Base-by-base conservation (phyloP, 1,140 invertebrate species). In the Brachionus sp. region DNA sequence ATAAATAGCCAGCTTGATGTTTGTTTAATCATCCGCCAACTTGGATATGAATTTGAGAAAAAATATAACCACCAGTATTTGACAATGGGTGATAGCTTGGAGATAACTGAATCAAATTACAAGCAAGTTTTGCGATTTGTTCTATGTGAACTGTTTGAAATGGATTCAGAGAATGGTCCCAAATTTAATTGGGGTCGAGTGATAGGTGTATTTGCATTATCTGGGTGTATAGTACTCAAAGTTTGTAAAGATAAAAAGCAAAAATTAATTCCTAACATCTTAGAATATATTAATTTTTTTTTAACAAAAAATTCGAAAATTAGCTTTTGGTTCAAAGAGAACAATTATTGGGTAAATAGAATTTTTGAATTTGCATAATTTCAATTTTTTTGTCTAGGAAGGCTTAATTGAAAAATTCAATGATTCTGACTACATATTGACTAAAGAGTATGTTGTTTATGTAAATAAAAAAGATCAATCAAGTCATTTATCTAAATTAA, bases 301-400 rank as follows among this genome's bases (percentile, higher is more conserved):
- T 12, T 75, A 12, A 75, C 42, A 9, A 75, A 44, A 23, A 23
- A 75, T 23, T 23, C 19, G 1, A 50, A 46, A 46, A 44, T 75
- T 42, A 3, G 16, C 23, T 3, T 12, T 25, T 75, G 70, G 70
- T 75, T 75, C 16, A n/a, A 75, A 12, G n/a, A 75, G 23, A 75
- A 75, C 16, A 75, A 75, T 7, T 75, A n/a, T 29, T 75, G 70
- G 70, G 66, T 70, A 68, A 68, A n/a, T 68, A n/a, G 12, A 46
- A 37, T 2, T 39, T 13, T 37, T 13, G 13, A 42, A 4, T 70
- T 35, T 10, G 10, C 1, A 23, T n/a, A 12, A 39, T 19, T n/a
- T 42, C 37, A 42, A 70, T 37, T 35, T 64, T 29, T 64, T 29
- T 23, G 4, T 64, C 13, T 19, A 70, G 66, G 42, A 75, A 25